Base-by-base conservation (phyloP, 2,797 vertebrate species). In the Monodelphis domestica region DNA sequence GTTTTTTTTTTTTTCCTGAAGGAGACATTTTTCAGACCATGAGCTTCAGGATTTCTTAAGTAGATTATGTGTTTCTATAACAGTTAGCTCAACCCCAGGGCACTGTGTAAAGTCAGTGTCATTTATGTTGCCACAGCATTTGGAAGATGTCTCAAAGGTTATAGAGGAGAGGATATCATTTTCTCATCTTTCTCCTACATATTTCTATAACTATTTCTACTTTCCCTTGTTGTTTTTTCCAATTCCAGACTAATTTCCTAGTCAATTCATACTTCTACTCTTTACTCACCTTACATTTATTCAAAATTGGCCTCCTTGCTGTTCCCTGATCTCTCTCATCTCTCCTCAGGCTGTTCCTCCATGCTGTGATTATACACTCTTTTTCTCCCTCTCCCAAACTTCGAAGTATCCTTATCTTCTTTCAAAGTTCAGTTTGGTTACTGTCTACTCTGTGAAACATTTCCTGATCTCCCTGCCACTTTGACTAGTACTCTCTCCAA, bases 1-100 rank as follows among this genome's bases (percentile, higher is more conserved):
- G n/a, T n/a, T n/a, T n/a, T n/a, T n/a, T n/a, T n/a, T 84, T 94
- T 78, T 93, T 30, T 53, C 93, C 57, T 95, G 54, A 59, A 89
- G 56, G 56, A 57, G 70, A 55, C 45, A 26, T 28, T 87, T 45
- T 63, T 89, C 29, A 0, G 30, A 84, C 52, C 30, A 1, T 11
- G 51, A 88, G 17, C 52, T 89, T 88, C 55, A 11, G 54, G 78
- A 53, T 70, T 12, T 87, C 28, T 93, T 94, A 95, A 93, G 52
- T 33, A 92, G 50, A 63, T 94, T 94, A 94, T 10, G 89, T 78
- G 94, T 78, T 63, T 24, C 38, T 91, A 1, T 78, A 50, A 84
- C n/a, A 53, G 33, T 55, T 30, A 89, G 87, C 45, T 89, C 53
- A 90, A 93, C 59, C 88, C 59, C 52, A 92, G 93, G 78, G 24